A percentile compares a stretch with the other conserved stretches of the same genome.
phyloP scores from a whole-genome alignment of 1,140 invertebrate species.

The Zaprionus taronus region DNA sequence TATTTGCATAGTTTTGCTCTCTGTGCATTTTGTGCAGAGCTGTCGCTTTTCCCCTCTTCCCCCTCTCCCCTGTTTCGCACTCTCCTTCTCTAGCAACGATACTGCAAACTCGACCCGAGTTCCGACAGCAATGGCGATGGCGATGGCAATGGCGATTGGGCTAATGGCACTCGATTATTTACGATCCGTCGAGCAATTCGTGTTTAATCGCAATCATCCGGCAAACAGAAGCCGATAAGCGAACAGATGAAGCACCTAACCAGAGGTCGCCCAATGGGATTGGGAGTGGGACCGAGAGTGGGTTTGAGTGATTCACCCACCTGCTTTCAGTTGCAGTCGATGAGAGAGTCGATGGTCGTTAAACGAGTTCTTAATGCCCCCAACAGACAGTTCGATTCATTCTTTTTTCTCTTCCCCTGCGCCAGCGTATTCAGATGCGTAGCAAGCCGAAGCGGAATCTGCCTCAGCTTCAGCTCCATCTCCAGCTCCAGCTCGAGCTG shows the following conservation, averaged over 20 bases:
- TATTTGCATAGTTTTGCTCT: slow-evolving; percentile 64
- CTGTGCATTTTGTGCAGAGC: slow-evolving; percentile 35
- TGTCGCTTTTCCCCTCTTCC: slow-evolving; percentile 8
- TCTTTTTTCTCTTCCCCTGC: neutral
- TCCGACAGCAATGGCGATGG: slow-evolving; percentile 6
- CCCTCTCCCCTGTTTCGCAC: too few species aligned
- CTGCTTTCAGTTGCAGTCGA: slow-evolving; percentile 17
- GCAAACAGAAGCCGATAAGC: slow-evolving; percentile 54
- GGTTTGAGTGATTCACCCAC: slow-evolving; percentile 4
- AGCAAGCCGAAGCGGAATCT: neutral
- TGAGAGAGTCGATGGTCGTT: slow-evolving; percentile 34
- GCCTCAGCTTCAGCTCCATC: neutral
- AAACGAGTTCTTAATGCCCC: slow-evolving; percentile 63
- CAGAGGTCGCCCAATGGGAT: neutral
- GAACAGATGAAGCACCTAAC: slow-evolving; percentile 48
- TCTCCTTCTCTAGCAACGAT: neutral
- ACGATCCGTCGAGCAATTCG: slow-evolving; percentile 65
- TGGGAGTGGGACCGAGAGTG: neutral
- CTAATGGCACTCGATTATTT: slow-evolving; percentile 66
- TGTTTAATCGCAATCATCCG: slow-evolving; percentile 62
- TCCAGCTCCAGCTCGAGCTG: slow-evolving; percentile 1
- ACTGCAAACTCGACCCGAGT: neutral
- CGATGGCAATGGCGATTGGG: slow-evolving; percentile 38
- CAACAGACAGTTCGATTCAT: slow-evolving; percentile 40
- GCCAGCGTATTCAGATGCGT: slow-evolving; percentile 30